Evolutionary conservation across 2,797 vertebrate species (phyloP).

Genomic region (Coendou prehensilis): DNA sequence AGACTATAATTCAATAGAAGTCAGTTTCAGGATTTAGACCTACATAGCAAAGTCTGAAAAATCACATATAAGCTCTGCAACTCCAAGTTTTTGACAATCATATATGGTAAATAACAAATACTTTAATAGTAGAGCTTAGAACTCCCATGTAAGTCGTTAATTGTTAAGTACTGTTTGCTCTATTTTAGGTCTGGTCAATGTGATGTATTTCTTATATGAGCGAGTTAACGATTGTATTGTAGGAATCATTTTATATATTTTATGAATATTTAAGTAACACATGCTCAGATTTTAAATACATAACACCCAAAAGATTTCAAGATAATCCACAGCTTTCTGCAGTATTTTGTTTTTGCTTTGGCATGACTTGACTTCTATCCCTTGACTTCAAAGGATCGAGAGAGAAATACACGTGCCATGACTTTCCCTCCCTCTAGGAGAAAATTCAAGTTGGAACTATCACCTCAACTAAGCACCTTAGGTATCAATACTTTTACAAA

Average conservation of each 20-base stretch:
- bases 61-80: constrained; percentile 1
- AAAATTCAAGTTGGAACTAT: background rate
- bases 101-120: constrained; percentile 45
- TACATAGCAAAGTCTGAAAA: background rate
- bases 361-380: background rate
- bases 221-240: background rate
- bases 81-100: constrained; percentile 44
- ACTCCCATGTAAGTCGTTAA: background rate
- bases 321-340: background rate
- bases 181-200: constrained; percentile 14
- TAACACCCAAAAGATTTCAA: background rate
- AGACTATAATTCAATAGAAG: background rate
- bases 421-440: background rate
- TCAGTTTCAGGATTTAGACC: background rate
- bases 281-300: constrained; percentile 16
- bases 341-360: constrained; percentile 48
- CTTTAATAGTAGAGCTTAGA: constrained; percentile 28
- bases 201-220: background rate
- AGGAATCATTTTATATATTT: constrained; percentile 5
- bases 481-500: background rate
- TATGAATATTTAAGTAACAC: constrained; percentile 59
- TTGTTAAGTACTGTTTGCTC: constrained; percentile 61
- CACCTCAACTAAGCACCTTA: background rate
- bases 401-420: background rate
- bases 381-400: background rate